These are phyloP conservation scores for Cecidostiba fungosa DNA, from an alignment of 2,888 invertebrate genomes.

Conservation along the genomic window DNA sequence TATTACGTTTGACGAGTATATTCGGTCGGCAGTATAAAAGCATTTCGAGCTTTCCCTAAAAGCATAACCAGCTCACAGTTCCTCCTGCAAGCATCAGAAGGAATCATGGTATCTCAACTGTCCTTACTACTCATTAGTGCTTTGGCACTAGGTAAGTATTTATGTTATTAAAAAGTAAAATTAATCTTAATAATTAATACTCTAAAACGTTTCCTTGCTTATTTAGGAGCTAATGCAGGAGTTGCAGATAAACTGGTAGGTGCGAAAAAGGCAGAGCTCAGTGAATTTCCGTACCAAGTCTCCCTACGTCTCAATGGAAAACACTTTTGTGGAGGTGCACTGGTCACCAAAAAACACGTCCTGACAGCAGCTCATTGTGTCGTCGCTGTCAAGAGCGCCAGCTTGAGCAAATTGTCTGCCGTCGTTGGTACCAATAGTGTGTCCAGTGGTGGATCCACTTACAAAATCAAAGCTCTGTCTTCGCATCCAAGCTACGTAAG, in stretches of 20 bases:
- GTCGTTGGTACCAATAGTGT: slow-evolving; percentile 56
- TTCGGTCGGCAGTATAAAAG: not conserved
- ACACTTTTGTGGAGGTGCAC: slow-evolving; percentile 65
- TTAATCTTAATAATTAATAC: not conserved
- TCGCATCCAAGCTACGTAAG: slow-evolving; percentile 34
- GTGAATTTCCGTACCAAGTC: slow-evolving; percentile 65
- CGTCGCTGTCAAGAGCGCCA: not conserved
- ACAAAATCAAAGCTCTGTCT: not conserved
- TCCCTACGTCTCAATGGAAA: slow-evolving; percentile 52
- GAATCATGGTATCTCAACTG: not conserved
- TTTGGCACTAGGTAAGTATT: not conserved
- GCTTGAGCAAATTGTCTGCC: not conserved
- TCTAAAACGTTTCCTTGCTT: not conserved
- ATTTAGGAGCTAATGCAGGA: not conserved
- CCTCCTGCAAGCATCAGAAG: not conserved
- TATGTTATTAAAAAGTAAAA: not conserved
- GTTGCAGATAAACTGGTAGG: slow-evolving; percentile 52
- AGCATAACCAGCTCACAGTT: not conserved
- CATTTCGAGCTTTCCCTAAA: not conserved
- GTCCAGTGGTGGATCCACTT: slow-evolving; percentile 48
- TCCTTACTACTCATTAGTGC: not conserved
- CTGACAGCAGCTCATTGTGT: slow-evolving; percentile 67
- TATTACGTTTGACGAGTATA: not conserved
- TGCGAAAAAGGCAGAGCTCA: slow-evolving; percentile 41
- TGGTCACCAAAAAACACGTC: slow-evolving; percentile 59